phyloP scores from a whole-genome alignment of 2,113 vertebrate species.

The Scolopax mira region DNA sequence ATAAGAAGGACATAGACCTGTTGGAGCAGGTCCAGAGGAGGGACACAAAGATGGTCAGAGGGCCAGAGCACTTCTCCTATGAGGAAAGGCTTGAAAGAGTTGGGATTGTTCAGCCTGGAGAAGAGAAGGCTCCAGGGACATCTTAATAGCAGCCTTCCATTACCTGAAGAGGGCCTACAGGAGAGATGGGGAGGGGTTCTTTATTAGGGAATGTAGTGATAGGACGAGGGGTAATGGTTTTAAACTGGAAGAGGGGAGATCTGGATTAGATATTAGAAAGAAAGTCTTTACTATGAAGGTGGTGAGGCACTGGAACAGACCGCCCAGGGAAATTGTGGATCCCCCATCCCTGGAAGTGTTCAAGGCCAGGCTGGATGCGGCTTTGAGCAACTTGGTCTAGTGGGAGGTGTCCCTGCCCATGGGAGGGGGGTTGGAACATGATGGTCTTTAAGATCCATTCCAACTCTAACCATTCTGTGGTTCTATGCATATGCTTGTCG shows the following conservation, averaged over 20 bases:
- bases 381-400: background rate
- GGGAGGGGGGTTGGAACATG: background rate
- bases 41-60: background rate
- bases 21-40: background rate
- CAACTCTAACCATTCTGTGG: background rate
- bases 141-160: background rate
- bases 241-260: background rate
- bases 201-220: background rate
- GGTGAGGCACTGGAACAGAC: background rate
- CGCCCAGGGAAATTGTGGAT: background rate
- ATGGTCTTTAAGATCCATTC: background rate
- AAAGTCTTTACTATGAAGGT: background rate
- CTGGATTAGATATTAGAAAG: background rate
- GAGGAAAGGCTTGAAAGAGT: background rate
- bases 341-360: background rate
- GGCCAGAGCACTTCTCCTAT: background rate
- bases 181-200: background rate
- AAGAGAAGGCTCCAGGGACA: background rate
- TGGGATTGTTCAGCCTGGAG: background rate
- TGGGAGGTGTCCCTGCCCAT: background rate
- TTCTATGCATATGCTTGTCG: background rate
- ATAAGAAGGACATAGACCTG: background rate
- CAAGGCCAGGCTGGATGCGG: background rate
- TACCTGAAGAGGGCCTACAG: background rate
- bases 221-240: background rate